These are phyloP conservation scores for Eudorcas thomsonii DNA, from an alignment of 2,113 vertebrate species.

Conservation along the genomic window DNA sequence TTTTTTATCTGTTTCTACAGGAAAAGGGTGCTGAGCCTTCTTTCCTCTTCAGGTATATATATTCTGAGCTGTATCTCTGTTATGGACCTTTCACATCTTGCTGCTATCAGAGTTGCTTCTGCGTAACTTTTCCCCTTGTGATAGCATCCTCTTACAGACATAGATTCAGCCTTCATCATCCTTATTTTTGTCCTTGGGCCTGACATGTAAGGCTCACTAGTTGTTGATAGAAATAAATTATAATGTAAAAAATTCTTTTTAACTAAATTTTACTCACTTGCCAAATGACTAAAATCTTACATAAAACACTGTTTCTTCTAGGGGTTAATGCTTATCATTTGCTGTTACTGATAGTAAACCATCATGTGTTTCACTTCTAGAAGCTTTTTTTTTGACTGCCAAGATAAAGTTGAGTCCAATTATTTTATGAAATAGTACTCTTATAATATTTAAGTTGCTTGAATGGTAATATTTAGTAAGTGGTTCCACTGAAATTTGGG, in stretches of 20 bases:
- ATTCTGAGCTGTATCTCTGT: not conserved
- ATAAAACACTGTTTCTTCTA: not conserved
- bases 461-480: not conserved
- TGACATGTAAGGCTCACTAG: not conserved
- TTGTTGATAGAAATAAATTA: not conserved
- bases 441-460: not conserved
- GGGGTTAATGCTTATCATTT: not conserved
- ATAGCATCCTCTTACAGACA: not conserved
- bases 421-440: not conserved
- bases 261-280: not conserved
- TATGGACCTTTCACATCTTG: not conserved
- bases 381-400: not conserved
- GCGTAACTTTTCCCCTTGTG: not conserved
- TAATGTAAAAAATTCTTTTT: not conserved
- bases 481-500: not conserved
- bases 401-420: not conserved
- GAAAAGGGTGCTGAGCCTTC: not conserved
- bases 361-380: not conserved
- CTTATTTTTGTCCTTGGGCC: not conserved
- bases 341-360: not conserved
- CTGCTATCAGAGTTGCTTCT: not conserved
- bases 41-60: accelerated
- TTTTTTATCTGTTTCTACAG: not conserved
- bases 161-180: not conserved
- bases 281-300: not conserved